Evolutionary conservation across 1,140 invertebrate species (phyloP).

Genomic region (Trichonephila clavata): DNA sequence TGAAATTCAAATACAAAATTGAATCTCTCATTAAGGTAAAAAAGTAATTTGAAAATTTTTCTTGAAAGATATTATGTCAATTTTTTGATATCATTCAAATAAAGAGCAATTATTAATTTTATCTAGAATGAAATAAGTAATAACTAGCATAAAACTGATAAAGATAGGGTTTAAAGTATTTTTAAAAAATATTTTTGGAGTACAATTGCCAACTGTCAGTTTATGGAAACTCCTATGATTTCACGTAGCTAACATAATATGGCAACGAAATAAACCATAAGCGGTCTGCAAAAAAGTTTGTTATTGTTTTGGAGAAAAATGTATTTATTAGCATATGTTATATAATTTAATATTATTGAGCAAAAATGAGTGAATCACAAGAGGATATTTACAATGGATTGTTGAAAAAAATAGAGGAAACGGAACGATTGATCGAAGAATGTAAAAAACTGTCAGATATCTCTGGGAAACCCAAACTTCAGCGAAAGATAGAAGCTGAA

Average conservation of each 20-base stretch:
- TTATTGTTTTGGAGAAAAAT: background rate
- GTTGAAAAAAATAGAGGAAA: constrained; percentile 55
- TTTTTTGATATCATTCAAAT: too few relatives aligned
- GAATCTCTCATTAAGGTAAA: too few relatives aligned
- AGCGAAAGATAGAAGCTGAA: constrained; percentile 76
- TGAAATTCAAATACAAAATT: too few relatives aligned
- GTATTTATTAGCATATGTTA: background rate
- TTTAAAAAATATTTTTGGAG: too few relatives aligned
- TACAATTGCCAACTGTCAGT: too few relatives aligned
- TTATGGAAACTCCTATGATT: too few relatives aligned
- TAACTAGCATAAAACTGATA: too few relatives aligned
- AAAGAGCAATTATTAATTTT: too few relatives aligned
- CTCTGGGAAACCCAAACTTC: constrained; percentile 67
- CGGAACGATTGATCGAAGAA: constrained; percentile 38
- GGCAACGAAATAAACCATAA: background rate
- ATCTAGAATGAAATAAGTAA: too few relatives aligned
- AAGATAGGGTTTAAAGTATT: too few relatives aligned
- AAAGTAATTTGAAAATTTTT: too few relatives aligned
- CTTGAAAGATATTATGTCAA: too few relatives aligned
- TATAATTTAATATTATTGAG: background rate
- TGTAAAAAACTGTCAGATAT: constrained; percentile 51
- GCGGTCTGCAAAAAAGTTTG: constrained; percentile 45
- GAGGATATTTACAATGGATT: constrained; percentile 33
- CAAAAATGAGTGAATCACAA: background rate
- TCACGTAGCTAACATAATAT: background rate